Evolutionary conservation across 2,113 vertebrate genomes (phyloP), one percentile per base, ranked within the genome.

Genomic region (Nannobrachium achirus): DNA sequence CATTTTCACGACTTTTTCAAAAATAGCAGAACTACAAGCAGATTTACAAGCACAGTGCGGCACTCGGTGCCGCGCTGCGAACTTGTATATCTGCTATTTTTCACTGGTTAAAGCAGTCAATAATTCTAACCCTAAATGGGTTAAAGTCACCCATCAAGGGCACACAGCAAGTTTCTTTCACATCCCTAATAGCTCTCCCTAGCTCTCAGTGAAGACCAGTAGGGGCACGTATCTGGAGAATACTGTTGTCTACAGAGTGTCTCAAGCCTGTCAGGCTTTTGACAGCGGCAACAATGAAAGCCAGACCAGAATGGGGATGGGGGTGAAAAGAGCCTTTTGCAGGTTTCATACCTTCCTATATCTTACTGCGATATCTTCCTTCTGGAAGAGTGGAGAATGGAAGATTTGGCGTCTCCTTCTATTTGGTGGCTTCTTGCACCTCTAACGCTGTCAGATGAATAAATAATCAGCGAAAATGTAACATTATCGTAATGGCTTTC

Each of bases 391-490:
- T 78, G 69, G 25, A 73, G 80, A 79, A 67, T 41, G 38, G 65
- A 70, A 50, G 38, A 65, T 53, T 63, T 25, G 16, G 51, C 45
- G 61, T 75, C 74, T 76, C 79, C 73, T 83, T 66, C 53, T 55
- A 76, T 33, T n/a, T 73, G 78, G 78, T 75, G 75, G 84, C 81
- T 89, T 90, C 84, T 91, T 81, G 79, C 90, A 88, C 85, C 76
- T 93, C 71, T 61, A 33, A n/a, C 82, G 45, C 71, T 65, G 77
- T 76, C 41, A 50, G 76, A 92, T 93, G 81, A 93, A 93, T 93
- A 93, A 93, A 88, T 93, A 83, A 93, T 92, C 87, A 78, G 75
- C 75, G 82, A 85, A 88, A 91, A 89, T 92, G 89, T 74, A 56
- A 69, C 78, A 67, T 88, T 87, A 91, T 89, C 89, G 88, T 83